Evolutionary conservation across 2,797 vertebrate genomes (phyloP).

Genomic region (Anguilla obscura): DNA sequence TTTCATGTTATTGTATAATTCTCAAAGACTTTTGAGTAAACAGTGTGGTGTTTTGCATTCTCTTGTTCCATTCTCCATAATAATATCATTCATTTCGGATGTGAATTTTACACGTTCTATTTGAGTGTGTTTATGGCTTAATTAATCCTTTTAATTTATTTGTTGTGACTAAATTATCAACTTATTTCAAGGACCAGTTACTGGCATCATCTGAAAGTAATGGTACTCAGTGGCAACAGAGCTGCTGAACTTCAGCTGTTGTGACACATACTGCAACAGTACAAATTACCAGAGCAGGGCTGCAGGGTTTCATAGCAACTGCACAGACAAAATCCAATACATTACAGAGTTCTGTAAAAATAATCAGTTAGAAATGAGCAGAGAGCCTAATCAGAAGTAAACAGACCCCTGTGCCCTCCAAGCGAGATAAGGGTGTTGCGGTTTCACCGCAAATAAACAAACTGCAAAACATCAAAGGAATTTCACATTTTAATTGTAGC

Average conservation of each 20-base stretch:
- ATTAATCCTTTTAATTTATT: slow-evolving; percentile 83
- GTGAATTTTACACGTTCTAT: slow-evolving; percentile 76
- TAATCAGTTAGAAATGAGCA: slow-evolving; percentile 55
- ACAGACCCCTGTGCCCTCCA: slow-evolving; percentile 52
- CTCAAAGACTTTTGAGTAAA: slow-evolving; percentile 14
- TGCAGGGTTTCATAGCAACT: slow-evolving; percentile 31
- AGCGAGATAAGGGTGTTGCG: slow-evolving; percentile 37
- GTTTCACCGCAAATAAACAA: slow-evolving; percentile 58
- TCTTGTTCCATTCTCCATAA: slow-evolving; percentile 66
- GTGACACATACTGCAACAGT: slow-evolving; percentile 47
- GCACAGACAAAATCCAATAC: slow-evolving; percentile 43
- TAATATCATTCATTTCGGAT: slow-evolving; percentile 77
- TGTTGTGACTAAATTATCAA: slow-evolving; percentile 80
- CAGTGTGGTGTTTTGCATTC: slow-evolving; percentile 58
- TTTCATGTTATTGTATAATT: slow-evolving; percentile 4
- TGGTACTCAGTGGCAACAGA: slow-evolving; percentile 34
- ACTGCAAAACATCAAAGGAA: slow-evolving; percentile 57
- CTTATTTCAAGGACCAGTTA: slow-evolving; percentile 71
- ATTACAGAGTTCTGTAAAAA: slow-evolving; percentile 38
- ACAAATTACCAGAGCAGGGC: slow-evolving; percentile 31
- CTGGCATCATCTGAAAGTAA: slow-evolving; percentile 65
- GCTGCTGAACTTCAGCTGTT: slow-evolving; percentile 43
- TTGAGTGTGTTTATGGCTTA: slow-evolving; percentile 81
- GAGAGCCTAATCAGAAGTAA: slow-evolving; percentile 58
- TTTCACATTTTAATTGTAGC: slow-evolving; percentile 64